phyloP scores from a whole-genome alignment of 2,888 invertebrate genomes.

The Scaptomyza tumidula region DNA sequence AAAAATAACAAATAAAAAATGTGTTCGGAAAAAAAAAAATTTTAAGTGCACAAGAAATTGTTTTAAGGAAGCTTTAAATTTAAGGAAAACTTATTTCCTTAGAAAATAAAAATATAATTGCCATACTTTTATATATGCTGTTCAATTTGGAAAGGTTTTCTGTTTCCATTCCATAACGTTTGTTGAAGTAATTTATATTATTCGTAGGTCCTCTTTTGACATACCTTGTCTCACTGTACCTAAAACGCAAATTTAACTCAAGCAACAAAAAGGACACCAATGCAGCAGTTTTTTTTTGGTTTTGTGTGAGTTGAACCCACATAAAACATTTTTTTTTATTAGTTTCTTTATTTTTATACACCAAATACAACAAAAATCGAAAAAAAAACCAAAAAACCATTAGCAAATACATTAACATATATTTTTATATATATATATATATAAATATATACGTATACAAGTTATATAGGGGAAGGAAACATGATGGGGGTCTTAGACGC shows the following conservation, averaged over 20 bases:
- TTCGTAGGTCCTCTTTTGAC: too few species aligned
- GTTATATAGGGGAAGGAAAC: constrained; percentile 30
- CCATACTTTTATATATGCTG: too few species aligned
- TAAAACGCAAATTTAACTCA: constrained; percentile 38
- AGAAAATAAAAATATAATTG: too few species aligned
- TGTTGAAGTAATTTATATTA: too few species aligned
- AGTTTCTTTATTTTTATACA: constrained; percentile 66
- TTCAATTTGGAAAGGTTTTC: too few species aligned
- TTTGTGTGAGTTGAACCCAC: constrained; percentile 70
- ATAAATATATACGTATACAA: constrained; percentile 13
- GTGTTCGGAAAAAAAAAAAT: too few species aligned
- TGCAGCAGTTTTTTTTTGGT: constrained; percentile 30
- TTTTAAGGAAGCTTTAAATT: too few species aligned
- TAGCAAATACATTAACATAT: constrained; percentile 35
- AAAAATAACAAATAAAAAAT: neutral
- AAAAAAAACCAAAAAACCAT: constrained; percentile 44
- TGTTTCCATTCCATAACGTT: too few species aligned
- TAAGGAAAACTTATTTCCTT: too few species aligned
- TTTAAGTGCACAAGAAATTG: too few species aligned
- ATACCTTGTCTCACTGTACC: constrained; percentile 23
- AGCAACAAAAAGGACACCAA: constrained; percentile 12
- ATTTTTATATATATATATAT: constrained; percentile 17
- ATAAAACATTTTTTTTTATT: constrained; percentile 70
- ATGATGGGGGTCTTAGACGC: constrained; percentile 24
- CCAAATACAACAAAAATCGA: constrained; percentile 41